A percentile compares a stretch with the other conserved stretches of the same genome.
These are phyloP conservation scores for Pristiophorus japonicus DNA, from an alignment of 2,113 vertebrate species.

Conservation along the genomic window DNA sequence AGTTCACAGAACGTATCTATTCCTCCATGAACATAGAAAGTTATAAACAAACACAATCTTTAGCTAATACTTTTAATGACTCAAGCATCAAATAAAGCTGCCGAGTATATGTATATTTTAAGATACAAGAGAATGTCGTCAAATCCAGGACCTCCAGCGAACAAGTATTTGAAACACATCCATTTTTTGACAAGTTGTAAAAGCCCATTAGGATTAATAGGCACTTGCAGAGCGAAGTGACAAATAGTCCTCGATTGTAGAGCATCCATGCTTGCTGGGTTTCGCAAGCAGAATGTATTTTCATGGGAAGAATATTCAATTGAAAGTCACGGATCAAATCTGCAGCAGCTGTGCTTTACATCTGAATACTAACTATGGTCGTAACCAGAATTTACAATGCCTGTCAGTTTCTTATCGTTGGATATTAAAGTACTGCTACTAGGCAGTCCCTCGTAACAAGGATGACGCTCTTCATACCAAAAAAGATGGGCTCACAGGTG, in stretches of 20 bases:
- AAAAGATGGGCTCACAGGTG: too few species aligned
- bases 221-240: not conserved
- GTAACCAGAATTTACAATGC: not conserved
- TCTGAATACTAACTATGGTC: not conserved
- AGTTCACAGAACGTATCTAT: too few species aligned
- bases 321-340: not conserved
- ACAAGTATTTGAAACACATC: not conserved
- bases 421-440: not conserved
- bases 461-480: too few species aligned
- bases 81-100: too few species aligned
- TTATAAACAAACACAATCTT: too few species aligned
- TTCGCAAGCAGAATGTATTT: not conserved
- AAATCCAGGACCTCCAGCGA: too few species aligned
- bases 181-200: not conserved
- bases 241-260: not conserved
- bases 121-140: too few species aligned
- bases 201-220: not conserved
- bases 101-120: too few species aligned
- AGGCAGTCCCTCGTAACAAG: too few species aligned
- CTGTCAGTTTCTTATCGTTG: not conserved
- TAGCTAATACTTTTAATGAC: too few species aligned
- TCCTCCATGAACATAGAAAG: too few species aligned
- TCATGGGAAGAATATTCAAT: not conserved
- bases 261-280: not conserved
- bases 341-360: not conserved